Base-by-base conservation (phyloP, 2,113 vertebrate genomes). In the Ophthalmolycus amberensis region DNA sequence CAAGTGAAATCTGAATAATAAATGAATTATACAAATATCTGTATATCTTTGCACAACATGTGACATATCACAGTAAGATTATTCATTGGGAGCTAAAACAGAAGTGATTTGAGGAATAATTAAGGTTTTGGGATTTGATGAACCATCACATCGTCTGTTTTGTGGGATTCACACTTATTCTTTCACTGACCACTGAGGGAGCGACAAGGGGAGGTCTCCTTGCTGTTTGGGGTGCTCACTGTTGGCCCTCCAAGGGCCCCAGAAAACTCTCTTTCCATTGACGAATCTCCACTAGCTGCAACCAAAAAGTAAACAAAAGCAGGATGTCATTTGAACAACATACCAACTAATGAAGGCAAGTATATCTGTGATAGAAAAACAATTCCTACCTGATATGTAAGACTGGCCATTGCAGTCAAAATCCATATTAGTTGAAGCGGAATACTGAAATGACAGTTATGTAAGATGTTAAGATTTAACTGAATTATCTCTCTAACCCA, bases 141-240 rank as follows among this genome's bases (percentile, higher is more conserved):
- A 60, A 42, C 6, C 40, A 48, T 27, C 12, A 62, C 22, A 66
- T 22, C 6, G n/a, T 75, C 38, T 1, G 3, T 66, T 74, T 52
- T 40, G 25, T 59, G 25, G 18, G n/a, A 68, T 59, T 54, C 12
- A 71, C 25, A 77, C 9, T 40, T 38, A 42, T 56, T 34, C 74
- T 71, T 40, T 42, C 42, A 95, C 97, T 96, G 91, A 99, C 97
- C 98, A 90, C 97, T 99, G 86, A 98, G 96, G 0, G 97, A 98
- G 79, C 96, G 97, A 87, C 95, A 97, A 9, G 98, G 98, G 71
- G 98, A 98, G 63, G 97, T 96, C 88, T 98, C 97, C 81, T 98
- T 97, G 94, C 98, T 99, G 93, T 97, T 98, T 76, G 97, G 97
- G 11, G 97, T 99, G 96, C 98, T 99, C 94, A 97, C 96, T 22